A percentile compares a stretch with the other conserved stretches of the same genome.
Conservation (phyloP, 2,888 invertebrate genomes). For the Meganola albula region DNA sequence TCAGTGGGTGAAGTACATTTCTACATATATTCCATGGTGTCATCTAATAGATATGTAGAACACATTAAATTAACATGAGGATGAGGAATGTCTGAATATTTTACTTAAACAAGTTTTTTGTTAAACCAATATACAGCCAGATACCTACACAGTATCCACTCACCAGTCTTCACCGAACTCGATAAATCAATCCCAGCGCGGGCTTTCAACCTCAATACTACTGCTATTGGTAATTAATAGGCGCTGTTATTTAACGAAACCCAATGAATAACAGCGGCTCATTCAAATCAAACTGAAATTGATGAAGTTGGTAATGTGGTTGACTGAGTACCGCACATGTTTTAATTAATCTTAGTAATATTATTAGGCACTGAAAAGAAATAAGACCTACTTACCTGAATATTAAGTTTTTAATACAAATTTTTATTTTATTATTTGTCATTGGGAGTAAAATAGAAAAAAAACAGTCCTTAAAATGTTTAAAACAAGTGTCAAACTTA, state of each 20-base stretch:
- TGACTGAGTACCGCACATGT: constrained; percentile 16
- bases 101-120: no score
- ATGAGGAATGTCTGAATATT: no score
- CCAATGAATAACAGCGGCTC: constrained; percentile 51
- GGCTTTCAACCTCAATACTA: constrained; percentile 46
- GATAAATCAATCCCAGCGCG: constrained; percentile 49
- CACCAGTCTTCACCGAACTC: constrained; percentile 25
- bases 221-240: constrained; percentile 63
- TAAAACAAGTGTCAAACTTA: no score
- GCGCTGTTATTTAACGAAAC: constrained; percentile 59
- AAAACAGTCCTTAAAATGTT: no score
- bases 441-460: no score
- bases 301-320: constrained; percentile 42
- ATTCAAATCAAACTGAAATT: constrained; percentile 61
- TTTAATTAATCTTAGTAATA: constrained; percentile 18
- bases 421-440: no score
- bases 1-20: no score
- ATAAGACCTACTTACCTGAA: constrained; percentile 12
- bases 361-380: no score
- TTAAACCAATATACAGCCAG: no score
- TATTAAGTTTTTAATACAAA: constrained; percentile 9
- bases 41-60: no score
- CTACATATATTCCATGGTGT: no score
- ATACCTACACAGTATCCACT: constrained; percentile 21
- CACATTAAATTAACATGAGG: no score